Base-by-base conservation (phyloP, 2,113 vertebrate species). In the Sitta europaea region DNA sequence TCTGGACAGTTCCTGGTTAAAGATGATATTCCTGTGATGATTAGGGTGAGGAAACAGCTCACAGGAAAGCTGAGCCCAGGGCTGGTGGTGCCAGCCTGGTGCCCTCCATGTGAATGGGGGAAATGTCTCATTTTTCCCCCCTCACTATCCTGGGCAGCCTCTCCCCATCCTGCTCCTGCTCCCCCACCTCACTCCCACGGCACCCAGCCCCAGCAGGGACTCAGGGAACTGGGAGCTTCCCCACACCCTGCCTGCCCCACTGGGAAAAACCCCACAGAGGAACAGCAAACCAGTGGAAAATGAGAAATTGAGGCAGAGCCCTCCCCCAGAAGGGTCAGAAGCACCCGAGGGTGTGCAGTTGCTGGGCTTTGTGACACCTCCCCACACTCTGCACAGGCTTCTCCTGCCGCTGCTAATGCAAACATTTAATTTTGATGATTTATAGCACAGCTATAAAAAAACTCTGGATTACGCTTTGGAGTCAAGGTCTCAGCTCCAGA, bases 371-470 rank as follows among this genome's bases (percentile, higher is more conserved):
- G 53, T 61, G 81, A 76, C 77, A 65, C 70, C 16, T 89, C 66
- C 86, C 53, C 91, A 42, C 23, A 1, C 77, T 94, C 81, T 50
- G 70, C 77, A 65, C 45, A 27, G 61, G 84, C 80, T 96, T 65
- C 86, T 89, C 84, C 58, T 1, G 0, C 48, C 3, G 3, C 77
- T 10, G 65, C 81, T 92, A 90, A 95, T 75, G 54, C 94, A 93
- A 95, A 96, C 96, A 95, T 97, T 96, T 96, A 96, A 97, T 97
- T 96, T 97, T 94, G 95, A 91, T 97, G 95, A 97, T 97, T 97
- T 97, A 96, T 96, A 70, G 85, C 91, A 28, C 1, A 1, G 91
- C 81, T 94, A 94, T 93, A 82, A 92, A 95, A 88, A 86, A 72
- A 45, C 40, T 95, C 90, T 85, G 89, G 90, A 90, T 96, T 97